phyloP scores from a whole-genome alignment of 2,113 vertebrate species.

The Taxidea taxus region DNA sequence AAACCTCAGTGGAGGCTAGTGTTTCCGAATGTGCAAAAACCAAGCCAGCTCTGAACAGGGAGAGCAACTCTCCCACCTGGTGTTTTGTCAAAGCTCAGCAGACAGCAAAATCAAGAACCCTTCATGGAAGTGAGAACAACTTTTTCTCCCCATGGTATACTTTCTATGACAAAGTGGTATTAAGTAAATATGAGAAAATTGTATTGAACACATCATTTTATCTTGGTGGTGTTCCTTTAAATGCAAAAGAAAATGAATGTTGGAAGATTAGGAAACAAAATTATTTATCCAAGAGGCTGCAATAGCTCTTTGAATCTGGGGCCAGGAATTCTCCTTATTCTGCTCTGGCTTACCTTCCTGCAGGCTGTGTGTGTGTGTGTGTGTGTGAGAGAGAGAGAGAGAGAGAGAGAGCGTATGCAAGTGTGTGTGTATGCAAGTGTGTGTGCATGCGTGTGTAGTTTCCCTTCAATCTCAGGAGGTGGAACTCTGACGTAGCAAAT shows the following conservation, averaged over 20 bases:
- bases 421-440: background rate
- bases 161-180: background rate
- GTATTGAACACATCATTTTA: conserved; percentile 20
- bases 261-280: conserved; percentile 67
- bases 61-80: background rate
- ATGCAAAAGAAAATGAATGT: conserved; percentile 61
- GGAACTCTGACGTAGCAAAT: conserved; percentile 44
- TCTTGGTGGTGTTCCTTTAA: conserved; percentile 67
- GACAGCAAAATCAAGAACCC: background rate
- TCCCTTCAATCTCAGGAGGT: conserved; percentile 17
- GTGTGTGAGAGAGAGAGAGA: background rate
- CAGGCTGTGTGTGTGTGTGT: background rate
- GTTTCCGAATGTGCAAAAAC: background rate
- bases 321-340: background rate
- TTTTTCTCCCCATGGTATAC: background rate
- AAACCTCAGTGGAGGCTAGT: background rate
- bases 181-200: background rate
- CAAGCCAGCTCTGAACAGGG: background rate
- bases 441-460: conserved; percentile 50
- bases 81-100: background rate
- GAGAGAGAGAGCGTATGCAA: too few species aligned
- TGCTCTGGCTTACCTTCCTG: background rate
- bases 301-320: conserved; percentile 55
- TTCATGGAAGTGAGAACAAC: background rate
- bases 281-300: conserved; percentile 59